Percentiles rank a stretch among this genome's conserved stretches.
Conservation (phyloP, 2,113 vertebrate genomes). For the Antennarius striatus region DNA sequence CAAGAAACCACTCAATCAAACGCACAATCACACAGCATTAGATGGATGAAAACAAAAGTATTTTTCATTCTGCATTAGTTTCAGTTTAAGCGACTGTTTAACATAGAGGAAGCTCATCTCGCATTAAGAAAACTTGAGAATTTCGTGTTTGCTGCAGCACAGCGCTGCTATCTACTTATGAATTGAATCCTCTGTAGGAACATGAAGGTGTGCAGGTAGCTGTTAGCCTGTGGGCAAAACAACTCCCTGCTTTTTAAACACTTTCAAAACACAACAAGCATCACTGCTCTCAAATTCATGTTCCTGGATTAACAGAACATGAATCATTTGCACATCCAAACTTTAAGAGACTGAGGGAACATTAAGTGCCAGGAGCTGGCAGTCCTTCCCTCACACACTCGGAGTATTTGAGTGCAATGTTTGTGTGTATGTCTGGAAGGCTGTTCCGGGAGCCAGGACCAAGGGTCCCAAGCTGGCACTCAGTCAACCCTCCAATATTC, state of each 20-base stretch:
- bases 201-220: conserved; percentile 38
- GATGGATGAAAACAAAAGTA: background rate
- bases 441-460: conserved; percentile 60
- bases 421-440: conserved; percentile 44
- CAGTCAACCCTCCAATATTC: conserved; percentile 77
- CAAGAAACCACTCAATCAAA: conserved; percentile 24
- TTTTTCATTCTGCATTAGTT: background rate
- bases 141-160: conserved; percentile 26
- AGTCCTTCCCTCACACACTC: conserved; percentile 38
- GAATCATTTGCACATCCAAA: conserved; percentile 69
- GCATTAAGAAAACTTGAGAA: conserved; percentile 19
- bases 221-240: conserved; percentile 65
- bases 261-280: conserved; percentile 51
- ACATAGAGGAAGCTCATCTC: conserved; percentile 18
- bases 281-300: conserved; percentile 58
- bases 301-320: conserved; percentile 63
- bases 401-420: conserved; percentile 41
- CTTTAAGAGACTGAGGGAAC: conserved; percentile 61
- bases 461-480: conserved; percentile 76
- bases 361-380: conserved; percentile 67
- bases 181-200: conserved; percentile 50
- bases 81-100: background rate
- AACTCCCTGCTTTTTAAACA: conserved; percentile 65
- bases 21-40: conserved; percentile 17
- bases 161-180: conserved; percentile 19